Conservation (phyloP, 1,140 invertebrate genomes). For the Scylla paramamosain region DNA sequence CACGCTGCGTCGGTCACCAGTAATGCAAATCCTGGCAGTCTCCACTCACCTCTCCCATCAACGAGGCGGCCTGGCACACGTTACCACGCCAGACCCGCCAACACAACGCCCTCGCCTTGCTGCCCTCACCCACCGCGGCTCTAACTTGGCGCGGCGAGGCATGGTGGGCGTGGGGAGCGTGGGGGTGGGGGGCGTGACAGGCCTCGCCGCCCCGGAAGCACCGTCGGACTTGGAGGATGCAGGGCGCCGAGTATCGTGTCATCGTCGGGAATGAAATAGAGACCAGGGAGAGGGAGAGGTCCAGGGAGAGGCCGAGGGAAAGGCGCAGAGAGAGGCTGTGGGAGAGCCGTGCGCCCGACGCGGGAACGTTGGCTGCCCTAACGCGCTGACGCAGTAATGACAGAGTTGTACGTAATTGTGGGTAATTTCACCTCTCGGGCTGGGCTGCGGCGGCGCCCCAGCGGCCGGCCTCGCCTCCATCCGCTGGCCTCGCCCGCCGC, state of each 20-base stretch:
- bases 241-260: neutral
- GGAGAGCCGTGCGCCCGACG: neutral
- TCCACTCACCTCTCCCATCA: conserved; percentile 27
- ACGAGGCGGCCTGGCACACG: conserved; percentile 10
- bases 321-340: neutral
- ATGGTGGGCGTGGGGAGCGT: too few relatives aligned
- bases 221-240: neutral
- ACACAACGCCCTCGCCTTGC: neutral
- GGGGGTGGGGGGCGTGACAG: too few relatives aligned
- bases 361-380: conserved; percentile 64
- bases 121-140: neutral
- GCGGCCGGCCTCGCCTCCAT: conserved; percentile 8
- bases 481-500: neutral
- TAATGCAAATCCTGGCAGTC: conserved; percentile 51
- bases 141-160: neutral
- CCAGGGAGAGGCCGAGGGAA: neutral
- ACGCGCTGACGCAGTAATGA: conserved; percentile 66
- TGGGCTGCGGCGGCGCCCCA: conserved; percentile 54
- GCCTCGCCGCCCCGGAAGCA: neutral
- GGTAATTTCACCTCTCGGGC: conserved; percentile 61
- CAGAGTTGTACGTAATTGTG: conserved; percentile 51
- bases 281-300: neutral
- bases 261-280: neutral
- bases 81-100: neutral
- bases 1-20: neutral